Evolutionary conservation across 2,797 vertebrate species (phyloP).

Genomic region (Chanos chanos): DNA sequence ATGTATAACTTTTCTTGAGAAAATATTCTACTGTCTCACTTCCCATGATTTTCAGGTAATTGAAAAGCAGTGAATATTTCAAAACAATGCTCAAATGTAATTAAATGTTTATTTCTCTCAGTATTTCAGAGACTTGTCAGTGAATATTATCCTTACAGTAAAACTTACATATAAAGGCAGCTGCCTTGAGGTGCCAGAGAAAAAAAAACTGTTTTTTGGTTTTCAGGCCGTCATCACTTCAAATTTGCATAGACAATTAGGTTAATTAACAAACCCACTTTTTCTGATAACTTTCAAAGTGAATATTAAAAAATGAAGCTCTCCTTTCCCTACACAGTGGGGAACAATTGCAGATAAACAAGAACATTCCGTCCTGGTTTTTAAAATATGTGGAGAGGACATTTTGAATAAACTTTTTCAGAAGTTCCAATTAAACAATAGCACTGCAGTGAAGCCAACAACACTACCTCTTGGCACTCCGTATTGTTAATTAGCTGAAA

Average conservation of each 20-base stretch:
- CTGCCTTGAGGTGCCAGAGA: neutral
- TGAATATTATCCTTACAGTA: constrained; percentile 11
- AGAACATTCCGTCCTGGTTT: constrained; percentile 4
- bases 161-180: constrained; percentile 10
- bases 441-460: too few relatives aligned
- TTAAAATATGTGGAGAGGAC: neutral
- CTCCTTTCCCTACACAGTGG: neutral
- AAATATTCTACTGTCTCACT: too few relatives aligned
- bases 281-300: constrained; percentile 14
- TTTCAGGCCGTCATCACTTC: constrained; percentile 9
- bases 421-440: too few relatives aligned
- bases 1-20: too few relatives aligned
- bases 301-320: constrained; percentile 1
- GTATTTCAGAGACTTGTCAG: neutral
- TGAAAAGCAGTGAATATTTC: neutral
- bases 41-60: too few relatives aligned
- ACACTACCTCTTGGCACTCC: too few relatives aligned
- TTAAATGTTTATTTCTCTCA: constrained; percentile 6
- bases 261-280: constrained; percentile 13
- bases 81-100: constrained; percentile 1
- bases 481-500: too few relatives aligned
- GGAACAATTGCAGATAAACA: constrained; percentile 10
- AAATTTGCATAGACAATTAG: constrained; percentile 28
- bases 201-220: neutral
- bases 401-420: neutral